Conservation (phyloP, 2,888 invertebrate species). For the Cremastobaeus sp. region DNA sequence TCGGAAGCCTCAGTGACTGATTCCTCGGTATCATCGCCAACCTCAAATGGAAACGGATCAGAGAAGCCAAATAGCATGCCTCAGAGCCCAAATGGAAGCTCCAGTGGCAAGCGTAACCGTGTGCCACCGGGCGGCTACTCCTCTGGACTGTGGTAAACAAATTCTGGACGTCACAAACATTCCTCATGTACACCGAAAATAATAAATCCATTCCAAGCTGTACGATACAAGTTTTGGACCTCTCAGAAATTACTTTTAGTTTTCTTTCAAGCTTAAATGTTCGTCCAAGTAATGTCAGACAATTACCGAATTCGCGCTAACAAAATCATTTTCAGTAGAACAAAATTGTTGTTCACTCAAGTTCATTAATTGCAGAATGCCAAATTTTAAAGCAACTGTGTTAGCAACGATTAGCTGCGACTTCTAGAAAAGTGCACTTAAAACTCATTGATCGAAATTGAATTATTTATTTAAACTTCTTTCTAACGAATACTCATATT, state of each 20-base stretch:
- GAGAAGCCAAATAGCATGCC: constrained; percentile 74
- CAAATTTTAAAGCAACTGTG: constrained; percentile 28
- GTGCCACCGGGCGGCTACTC: constrained; percentile 85
- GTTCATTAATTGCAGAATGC: constrained; percentile 47
- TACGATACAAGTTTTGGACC: constrained; percentile 44
- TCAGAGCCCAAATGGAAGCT: constrained; percentile 64
- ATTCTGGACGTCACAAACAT: too few species aligned
- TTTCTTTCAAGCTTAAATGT: too few species aligned
- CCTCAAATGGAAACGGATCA: constrained; percentile 75
- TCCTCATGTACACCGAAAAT: constrained; percentile 12
- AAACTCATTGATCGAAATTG: too few species aligned
- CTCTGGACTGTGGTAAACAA: constrained; percentile 86
- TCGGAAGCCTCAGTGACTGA: constrained; percentile 46
- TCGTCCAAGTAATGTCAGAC: too few species aligned
- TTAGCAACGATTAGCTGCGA: constrained; percentile 32
- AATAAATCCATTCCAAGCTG: constrained; percentile 30
- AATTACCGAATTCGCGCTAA: too few species aligned
- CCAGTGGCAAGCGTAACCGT: constrained; percentile 80
- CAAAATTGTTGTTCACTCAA: too few species aligned
- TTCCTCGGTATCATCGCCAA: constrained; percentile 45
- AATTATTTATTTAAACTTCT: too few species aligned
- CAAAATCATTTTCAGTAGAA: too few species aligned
- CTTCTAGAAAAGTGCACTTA: constrained; percentile 52
- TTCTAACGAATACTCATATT: too few species aligned
- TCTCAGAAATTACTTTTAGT: too few species aligned